phyloP scores from a whole-genome alignment of 2,888 invertebrate species.

The Drosophila crucigera region DNA sequence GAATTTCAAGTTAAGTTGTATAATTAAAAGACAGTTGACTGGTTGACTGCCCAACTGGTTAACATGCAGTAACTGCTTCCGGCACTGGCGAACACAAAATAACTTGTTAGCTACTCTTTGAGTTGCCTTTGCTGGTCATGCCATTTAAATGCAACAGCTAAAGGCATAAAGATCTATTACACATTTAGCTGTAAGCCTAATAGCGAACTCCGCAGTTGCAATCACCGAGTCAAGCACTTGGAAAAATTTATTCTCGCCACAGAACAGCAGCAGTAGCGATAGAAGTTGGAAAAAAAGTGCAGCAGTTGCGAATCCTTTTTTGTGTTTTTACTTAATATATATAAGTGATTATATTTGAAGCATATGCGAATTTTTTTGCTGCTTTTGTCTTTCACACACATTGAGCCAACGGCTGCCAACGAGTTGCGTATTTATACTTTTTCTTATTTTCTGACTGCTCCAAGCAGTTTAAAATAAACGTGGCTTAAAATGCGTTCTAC shows the following conservation, averaged over 20 bases:
- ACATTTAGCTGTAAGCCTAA: background rate
- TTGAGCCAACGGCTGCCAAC: slow-evolving; percentile 13
- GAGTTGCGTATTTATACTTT: slow-evolving; percentile 43
- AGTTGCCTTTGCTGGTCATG: background rate
- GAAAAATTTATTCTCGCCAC: slow-evolving; percentile 18
- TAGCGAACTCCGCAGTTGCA: slow-evolving; percentile 44
- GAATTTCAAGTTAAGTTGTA: slow-evolving; percentile 58
- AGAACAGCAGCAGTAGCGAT: background rate
- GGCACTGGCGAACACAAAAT: slow-evolving; percentile 17
- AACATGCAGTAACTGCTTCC: slow-evolving; percentile 10
- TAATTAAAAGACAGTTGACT: slow-evolving; percentile 75
- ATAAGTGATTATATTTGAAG: slow-evolving; percentile 58
- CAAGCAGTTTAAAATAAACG: slow-evolving; percentile 42
- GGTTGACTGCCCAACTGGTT: slow-evolving; percentile 28
- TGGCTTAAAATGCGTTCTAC: slow-evolving; percentile 63
- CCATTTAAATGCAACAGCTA: slow-evolving; percentile 2
- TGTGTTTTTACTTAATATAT: slow-evolving; percentile 40
- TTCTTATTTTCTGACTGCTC: slow-evolving; percentile 20
- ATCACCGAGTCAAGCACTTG: slow-evolving; percentile 15
- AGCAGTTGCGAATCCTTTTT: slow-evolving; percentile 41
- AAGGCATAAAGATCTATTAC: slow-evolving; percentile 2
- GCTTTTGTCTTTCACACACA: slow-evolving; percentile 46
- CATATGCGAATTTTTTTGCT: slow-evolving; percentile 39
- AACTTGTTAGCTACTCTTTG: slow-evolving; percentile 15
- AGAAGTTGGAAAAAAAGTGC: background rate